Evolutionary conservation across 2,113 vertebrate species (phyloP), one percentile per base, ranked within the genome.

Genomic region (Tichodroma muraria): DNA sequence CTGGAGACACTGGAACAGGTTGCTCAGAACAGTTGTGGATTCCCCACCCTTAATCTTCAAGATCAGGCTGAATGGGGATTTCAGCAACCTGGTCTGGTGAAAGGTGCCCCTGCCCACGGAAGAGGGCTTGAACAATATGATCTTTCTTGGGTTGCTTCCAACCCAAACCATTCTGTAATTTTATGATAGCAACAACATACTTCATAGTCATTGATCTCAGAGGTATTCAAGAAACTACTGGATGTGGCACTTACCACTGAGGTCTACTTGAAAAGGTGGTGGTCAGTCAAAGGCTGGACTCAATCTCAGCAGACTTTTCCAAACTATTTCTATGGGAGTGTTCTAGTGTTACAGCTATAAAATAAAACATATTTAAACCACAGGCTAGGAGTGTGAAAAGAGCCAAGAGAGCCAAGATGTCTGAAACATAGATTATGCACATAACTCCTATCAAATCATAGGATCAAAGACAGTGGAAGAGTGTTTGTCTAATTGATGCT

Each of bases 151-250:
- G 6, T 5, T 53, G 38, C 27, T 61, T 64, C 63, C 47, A 68
- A 40, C 4, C 24, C 24, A 76, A 61, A 60, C 14, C 30, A 30
- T 68, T 82, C 78, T 27, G 13, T 37, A 27, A 42, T 40, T 42
- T 42, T 44, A 2, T 40, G 53, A 68, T 1, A 84, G 52, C 9
- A 87, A 63, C 33, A 85, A 68, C 14, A 13, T 5, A 44, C 9
- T 38, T 72, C 15, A 64, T 11, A 47, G 40, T 25, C n/a, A 60
- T 11, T 0, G 0, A 27, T 30, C 38, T 35, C 5, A 4, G n/a
- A 54, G 25, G 8, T 54, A 30, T 11, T 40, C 54, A 73, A 40
- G 30, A 56, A 61, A 40, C 15, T 20, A 28, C 18, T 69, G 47
- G 30, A 76, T 35, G 18, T 54, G 18, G 54, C 47, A 54, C n/a